phyloP scores from a whole-genome alignment of 1,140 invertebrate species.

The Achatina immaculata region DNA sequence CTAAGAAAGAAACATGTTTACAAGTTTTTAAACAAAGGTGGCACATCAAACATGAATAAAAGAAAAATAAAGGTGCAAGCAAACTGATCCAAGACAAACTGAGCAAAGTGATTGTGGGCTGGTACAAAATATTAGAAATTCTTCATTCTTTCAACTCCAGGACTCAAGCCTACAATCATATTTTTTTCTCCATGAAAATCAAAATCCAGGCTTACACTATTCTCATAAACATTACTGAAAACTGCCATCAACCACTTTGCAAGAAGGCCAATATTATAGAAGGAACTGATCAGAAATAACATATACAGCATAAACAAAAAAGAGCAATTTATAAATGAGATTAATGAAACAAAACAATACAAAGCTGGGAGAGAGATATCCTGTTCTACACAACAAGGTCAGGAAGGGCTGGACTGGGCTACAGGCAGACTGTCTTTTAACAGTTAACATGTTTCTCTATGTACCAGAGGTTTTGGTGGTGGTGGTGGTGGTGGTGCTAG shows the following conservation, averaged over 20 bases:
- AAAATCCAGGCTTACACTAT: too few relatives aligned
- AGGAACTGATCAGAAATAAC: not conserved
- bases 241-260: too few relatives aligned
- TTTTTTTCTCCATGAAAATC: too few relatives aligned
- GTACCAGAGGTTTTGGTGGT: conserved; percentile 33
- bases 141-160: too few relatives aligned
- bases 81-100: not conserved
- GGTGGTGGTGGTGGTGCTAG: conserved; percentile 13
- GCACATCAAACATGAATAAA: not conserved
- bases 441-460: conserved; percentile 1
- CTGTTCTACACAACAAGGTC: not conserved
- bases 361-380: not conserved
- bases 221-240: too few relatives aligned
- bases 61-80: not conserved
- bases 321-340: not conserved
- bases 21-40: too few relatives aligned
- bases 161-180: too few relatives aligned
- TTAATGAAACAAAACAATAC: not conserved
- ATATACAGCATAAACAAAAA: not conserved
- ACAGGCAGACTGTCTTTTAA: conserved; percentile 8
- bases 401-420: not conserved
- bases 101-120: too few relatives aligned
- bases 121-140: too few relatives aligned
- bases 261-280: too few relatives aligned
- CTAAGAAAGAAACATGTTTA: too few relatives aligned